Percentiles rank a stretch among this genome's conserved stretches.
Evolutionary conservation across 1,140 invertebrate species (phyloP).

Genomic region (Papilio polyxenes): DNA sequence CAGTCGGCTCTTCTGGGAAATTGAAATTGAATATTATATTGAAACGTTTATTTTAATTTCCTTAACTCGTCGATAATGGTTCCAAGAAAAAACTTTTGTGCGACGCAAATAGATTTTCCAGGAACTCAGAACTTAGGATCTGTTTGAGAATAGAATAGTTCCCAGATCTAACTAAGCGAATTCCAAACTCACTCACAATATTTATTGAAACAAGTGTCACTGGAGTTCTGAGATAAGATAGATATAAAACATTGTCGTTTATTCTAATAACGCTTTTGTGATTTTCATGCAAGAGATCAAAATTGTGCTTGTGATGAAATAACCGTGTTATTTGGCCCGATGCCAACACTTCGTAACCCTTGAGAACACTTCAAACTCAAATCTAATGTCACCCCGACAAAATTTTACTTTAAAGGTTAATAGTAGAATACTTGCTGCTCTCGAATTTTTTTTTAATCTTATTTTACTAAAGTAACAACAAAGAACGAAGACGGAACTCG

Average conservation of each 20-base stretch:
- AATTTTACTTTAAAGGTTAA: neutral
- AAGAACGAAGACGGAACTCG: too few relatives aligned
- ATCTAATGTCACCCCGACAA: neutral
- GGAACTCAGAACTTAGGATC: too few relatives aligned
- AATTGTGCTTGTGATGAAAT: slow-evolving; percentile 1
- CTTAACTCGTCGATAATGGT: too few relatives aligned
- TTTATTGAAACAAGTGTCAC: too few relatives aligned
- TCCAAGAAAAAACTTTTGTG: too few relatives aligned
- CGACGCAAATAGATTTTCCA: too few relatives aligned
- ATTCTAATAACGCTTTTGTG: neutral
- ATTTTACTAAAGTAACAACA: neutral
- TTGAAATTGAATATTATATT: too few relatives aligned
- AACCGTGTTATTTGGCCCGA: neutral
- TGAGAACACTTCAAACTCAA: neutral
- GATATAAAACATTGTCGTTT: neutral
- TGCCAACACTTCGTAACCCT: neutral
- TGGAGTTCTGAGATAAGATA: neutral
- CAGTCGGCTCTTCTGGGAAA: too few relatives aligned
- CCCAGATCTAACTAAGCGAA: too few relatives aligned
- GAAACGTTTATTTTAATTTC: too few relatives aligned
- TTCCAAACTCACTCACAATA: too few relatives aligned
- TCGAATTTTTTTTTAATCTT: neutral
- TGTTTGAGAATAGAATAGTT: too few relatives aligned
- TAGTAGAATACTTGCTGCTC: neutral
- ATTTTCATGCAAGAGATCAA: neutral